Conservation (phyloP, 2,888 invertebrate genomes). For the Chironomus riparius region DNA sequence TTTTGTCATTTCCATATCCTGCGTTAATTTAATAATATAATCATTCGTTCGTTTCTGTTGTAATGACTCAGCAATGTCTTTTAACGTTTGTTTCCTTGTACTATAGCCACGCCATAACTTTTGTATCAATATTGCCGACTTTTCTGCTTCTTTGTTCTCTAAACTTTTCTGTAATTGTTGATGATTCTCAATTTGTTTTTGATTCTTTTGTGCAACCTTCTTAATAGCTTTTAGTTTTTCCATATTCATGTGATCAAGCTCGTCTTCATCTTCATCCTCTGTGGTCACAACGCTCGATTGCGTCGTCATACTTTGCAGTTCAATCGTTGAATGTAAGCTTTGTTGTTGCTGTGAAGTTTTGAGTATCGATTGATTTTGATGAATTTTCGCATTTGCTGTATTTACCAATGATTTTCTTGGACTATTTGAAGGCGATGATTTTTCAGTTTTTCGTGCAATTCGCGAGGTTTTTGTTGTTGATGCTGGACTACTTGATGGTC, state of each 20-base stretch:
- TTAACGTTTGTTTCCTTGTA: conserved; percentile 52
- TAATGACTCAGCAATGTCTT: conserved; percentile 52
- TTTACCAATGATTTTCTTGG: conserved; percentile 34
- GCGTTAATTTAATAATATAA: conserved; percentile 74
- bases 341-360: background rate
- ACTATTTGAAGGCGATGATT: conserved; percentile 37
- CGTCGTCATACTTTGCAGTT: background rate
- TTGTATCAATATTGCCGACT: conserved; percentile 71
- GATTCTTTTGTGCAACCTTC: conserved; percentile 46
- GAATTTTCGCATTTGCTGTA: conserved; percentile 24
- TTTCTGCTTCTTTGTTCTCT: conserved; percentile 36
- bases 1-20: conserved; percentile 78
- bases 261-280: conserved; percentile 44
- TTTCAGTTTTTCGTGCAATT: conserved; percentile 29
- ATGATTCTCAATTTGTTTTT: conserved; percentile 36
- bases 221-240: conserved; percentile 58
- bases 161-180: conserved; percentile 31
- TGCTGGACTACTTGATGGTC: conserved; percentile 9
- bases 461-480: background rate
- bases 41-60: conserved; percentile 70
- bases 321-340: background rate
- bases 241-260: conserved; percentile 54
- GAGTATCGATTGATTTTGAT: conserved; percentile 6
- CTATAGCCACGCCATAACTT: conserved; percentile 79
- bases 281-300: background rate